Base-by-base conservation (phyloP, 2,113 vertebrate species). In the Corythoichthys intestinalis region DNA sequence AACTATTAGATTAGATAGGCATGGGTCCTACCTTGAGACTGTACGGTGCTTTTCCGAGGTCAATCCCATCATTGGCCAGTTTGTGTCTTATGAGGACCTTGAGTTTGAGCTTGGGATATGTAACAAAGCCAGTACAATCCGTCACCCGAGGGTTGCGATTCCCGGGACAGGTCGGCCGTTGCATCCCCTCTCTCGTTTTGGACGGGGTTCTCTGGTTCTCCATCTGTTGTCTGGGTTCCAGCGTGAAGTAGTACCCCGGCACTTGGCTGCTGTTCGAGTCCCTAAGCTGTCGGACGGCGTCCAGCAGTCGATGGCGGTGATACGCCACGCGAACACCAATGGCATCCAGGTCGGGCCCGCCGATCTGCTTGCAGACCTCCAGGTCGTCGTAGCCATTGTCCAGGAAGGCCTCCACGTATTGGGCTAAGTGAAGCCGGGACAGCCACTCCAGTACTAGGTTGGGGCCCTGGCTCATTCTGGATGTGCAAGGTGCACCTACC, bases 351-450 rank as follows among this genome's bases (percentile, higher is more conserved):
- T 99, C 97, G 1, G 95, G 94, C 59, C 96, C 93, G 38, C 97
- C 97, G 54, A 99, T 99, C 89, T 98, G 96, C 70, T 97, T 98
- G 79, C 97, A 99, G 5, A 99, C 97, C 83, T 98, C 97, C 91
- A 99, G 78, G 74, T 99, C 97, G 63, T 99, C 97, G 61, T 99
- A 99, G 34, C 96, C 97, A 65, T 99, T 98, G 65, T 98, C 97
- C 50, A 99, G 89, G 85, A 99, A 98, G 1, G 96, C 91, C 83
- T 98, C 96, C 3, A 94, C 91, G 59, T 99, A 99, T 83, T 96
- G 96, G 28, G 91, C 77, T 53, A 98, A 92, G 78, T 96, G 93
- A 67, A 99, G 92, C 80, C 93, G 92, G 57, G 90, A 93, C 66
- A 99, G 93, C 97, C 97, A 99, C 87, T 98, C 95, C 70, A 94